Conservation (phyloP, 2,888 invertebrate genomes). For the Gymnocheta viridis region DNA sequence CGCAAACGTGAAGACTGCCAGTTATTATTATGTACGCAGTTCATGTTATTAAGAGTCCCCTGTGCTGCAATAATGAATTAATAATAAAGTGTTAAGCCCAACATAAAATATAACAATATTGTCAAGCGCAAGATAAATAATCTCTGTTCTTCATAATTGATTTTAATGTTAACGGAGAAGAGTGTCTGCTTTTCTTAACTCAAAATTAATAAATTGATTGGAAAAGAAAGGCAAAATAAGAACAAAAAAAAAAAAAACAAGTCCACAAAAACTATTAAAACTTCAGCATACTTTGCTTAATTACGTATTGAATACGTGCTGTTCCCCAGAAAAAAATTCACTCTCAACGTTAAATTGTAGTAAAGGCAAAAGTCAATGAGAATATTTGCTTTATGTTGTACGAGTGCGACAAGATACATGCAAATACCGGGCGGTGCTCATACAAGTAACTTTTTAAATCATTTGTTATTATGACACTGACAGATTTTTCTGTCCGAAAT, state of each 20-base stretch:
- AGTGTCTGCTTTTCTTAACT: neutral
- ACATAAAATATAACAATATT: neutral
- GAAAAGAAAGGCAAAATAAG: neutral
- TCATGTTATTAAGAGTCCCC: neutral
- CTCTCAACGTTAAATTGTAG: constrained; percentile 11
- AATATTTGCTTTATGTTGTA: constrained; percentile 1
- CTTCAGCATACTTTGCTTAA: constrained; percentile 35
- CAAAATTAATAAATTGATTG: constrained; percentile 12
- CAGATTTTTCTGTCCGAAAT: too few relatives aligned
- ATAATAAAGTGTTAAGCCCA: neutral
- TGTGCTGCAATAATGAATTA: neutral
- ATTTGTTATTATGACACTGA: too few relatives aligned
- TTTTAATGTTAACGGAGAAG: neutral
- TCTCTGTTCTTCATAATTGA: neutral
- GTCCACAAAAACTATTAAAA: constrained; percentile 7
- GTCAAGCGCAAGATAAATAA: neutral
- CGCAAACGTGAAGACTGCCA: too few relatives aligned
- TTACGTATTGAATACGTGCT: constrained; percentile 45
- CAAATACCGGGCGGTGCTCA: neutral
- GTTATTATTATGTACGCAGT: too few relatives aligned
- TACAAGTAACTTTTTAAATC: too few relatives aligned
- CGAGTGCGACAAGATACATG: neutral
- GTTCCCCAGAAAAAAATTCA: constrained; percentile 35
- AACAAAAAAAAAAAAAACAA: constrained; percentile 14
- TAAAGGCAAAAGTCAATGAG: constrained; percentile 30